These are phyloP conservation scores for Lepidothrix coronata DNA, from an alignment of 2,113 vertebrate genomes.

Conservation along the genomic window DNA sequence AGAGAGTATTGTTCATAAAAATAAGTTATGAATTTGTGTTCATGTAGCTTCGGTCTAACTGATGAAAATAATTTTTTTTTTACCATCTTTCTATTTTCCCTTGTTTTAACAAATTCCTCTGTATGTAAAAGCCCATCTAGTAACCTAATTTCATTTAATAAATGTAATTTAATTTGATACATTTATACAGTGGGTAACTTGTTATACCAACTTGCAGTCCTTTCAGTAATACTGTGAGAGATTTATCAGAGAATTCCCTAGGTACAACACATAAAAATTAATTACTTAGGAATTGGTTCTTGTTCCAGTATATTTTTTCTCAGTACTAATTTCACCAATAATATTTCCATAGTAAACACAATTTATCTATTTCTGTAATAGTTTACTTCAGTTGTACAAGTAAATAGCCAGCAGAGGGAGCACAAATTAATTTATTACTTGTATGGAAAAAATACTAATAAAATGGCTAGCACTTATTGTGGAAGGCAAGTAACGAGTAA, in stretches of 20 bases:
- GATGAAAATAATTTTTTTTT: background rate
- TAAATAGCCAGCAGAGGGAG: slow-evolving; percentile 50
- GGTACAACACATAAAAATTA: background rate
- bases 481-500: background rate
- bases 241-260: background rate
- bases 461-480: background rate
- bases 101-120: background rate
- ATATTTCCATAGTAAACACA: background rate
- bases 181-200: background rate
- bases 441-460: background rate
- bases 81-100: background rate
- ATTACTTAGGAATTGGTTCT: background rate
- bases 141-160: background rate
- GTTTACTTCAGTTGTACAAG: background rate
- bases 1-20: background rate
- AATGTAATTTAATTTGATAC: background rate
- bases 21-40: background rate
- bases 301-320: background rate
- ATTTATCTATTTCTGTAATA: background rate
- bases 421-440: slow-evolving; percentile 15
- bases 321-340: background rate
- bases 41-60: background rate
- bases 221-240: background rate
- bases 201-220: background rate
- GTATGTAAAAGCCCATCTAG: background rate